These are phyloP conservation scores for Grammomys surdaster DNA, from an alignment of 2,113 vertebrate species.

Conservation along the genomic window DNA sequence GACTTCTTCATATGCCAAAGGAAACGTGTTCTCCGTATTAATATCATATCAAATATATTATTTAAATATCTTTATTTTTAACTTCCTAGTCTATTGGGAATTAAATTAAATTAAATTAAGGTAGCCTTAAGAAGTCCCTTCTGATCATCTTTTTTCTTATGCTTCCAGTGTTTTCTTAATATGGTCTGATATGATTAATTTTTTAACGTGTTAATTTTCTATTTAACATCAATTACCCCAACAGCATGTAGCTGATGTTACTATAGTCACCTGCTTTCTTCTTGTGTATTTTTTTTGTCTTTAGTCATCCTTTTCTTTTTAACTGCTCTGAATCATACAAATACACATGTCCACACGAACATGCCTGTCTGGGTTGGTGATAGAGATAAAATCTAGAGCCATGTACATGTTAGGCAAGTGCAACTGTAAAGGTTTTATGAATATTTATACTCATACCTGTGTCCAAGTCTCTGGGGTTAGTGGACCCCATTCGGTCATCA, in stretches of 20 bases:
- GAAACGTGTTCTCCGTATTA: background rate
- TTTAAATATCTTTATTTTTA: constrained; percentile 50
- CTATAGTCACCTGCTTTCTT: background rate
- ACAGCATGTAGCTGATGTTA: background rate
- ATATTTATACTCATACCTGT: background rate
- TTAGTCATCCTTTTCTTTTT: background rate
- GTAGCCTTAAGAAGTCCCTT: background rate
- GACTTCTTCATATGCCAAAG: background rate
- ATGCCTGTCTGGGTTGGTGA: background rate
- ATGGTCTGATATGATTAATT: constrained; percentile 15
- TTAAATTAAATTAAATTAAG: background rate
- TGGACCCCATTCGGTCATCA: background rate
- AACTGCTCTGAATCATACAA: background rate
- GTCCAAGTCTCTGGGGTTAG: background rate
- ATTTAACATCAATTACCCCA: background rate
- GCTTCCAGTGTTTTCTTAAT: background rate
- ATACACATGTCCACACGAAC: background rate
- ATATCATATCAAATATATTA: background rate
- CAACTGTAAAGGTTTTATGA: background rate
- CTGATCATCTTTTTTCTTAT: background rate
- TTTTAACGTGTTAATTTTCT: background rate
- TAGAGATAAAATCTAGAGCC: background rate
- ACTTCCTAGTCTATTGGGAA: background rate
- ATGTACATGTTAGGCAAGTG: background rate
- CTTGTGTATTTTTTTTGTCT: background rate